These are phyloP conservation scores for Gadopsis marmoratus DNA, from an alignment of 2,797 vertebrate genomes.

Conservation along the genomic window DNA sequence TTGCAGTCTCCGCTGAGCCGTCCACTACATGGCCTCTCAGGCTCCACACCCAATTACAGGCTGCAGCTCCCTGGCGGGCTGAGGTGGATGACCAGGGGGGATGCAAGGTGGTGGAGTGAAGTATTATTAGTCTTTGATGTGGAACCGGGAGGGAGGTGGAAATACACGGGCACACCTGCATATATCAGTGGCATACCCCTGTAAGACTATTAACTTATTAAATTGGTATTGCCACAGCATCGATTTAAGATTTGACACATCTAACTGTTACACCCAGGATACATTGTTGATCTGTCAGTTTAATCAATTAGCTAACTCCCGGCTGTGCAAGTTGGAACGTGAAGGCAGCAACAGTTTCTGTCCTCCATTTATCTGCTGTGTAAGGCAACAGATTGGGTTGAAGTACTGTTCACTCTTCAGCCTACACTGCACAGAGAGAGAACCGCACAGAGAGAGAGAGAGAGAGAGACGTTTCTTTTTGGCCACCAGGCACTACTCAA, in stretches of 20 bases:
- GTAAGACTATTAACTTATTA: constrained; percentile 53
- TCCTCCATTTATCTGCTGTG: constrained; percentile 33
- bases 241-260: constrained; percentile 38
- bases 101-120: neutral
- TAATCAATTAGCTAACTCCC: constrained; percentile 39
- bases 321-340: neutral
- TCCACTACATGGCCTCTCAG: constrained; percentile 75
- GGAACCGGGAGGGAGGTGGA: constrained; percentile 45
- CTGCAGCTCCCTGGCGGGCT: constrained; percentile 62
- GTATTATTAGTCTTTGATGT: constrained; percentile 73
- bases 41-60: constrained; percentile 77
- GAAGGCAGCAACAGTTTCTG: constrained; percentile 21
- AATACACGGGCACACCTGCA: constrained; percentile 29
- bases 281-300: constrained; percentile 37
- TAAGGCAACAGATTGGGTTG: constrained; percentile 27
- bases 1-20: constrained; percentile 70
- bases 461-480: constrained; percentile 41
- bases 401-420: constrained; percentile 20
- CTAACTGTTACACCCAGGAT: constrained; percentile 14
- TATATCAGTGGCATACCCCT: constrained; percentile 19
- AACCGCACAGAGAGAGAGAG: neutral
- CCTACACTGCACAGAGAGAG: constrained; percentile 14
- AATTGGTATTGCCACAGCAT: constrained; percentile 43
- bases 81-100: constrained; percentile 54
- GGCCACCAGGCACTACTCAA: constrained; percentile 43